phyloP scores from a whole-genome alignment of 2,797 vertebrate genomes.

The Acanthurus tractus region DNA sequence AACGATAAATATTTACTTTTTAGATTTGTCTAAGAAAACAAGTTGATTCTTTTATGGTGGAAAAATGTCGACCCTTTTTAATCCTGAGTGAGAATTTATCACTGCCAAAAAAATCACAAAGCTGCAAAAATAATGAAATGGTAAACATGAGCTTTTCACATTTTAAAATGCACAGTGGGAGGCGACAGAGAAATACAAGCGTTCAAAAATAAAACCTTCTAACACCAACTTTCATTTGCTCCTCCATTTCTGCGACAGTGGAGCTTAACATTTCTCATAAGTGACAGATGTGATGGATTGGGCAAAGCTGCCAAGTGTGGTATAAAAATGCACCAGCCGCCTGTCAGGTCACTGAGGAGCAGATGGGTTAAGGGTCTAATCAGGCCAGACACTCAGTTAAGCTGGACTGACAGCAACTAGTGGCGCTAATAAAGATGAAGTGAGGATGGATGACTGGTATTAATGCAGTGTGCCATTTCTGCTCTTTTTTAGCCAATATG shows the following conservation, averaged over 20 bases:
- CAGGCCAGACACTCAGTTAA: constrained; percentile 60
- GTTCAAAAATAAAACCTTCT: constrained; percentile 25
- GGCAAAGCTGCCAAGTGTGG: constrained; percentile 45
- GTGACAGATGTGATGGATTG: constrained; percentile 71
- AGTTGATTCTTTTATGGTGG: too few species aligned
- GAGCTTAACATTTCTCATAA: constrained; percentile 35
- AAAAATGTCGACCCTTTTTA: background rate
- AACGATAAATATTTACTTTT: background rate
- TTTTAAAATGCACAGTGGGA: background rate
- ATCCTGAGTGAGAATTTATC: background rate
- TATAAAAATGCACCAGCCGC: constrained; percentile 38
- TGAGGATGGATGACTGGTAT: constrained; percentile 14
- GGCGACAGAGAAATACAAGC: background rate
- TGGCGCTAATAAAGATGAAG: constrained; percentile 62
- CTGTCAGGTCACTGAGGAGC: constrained; percentile 62
- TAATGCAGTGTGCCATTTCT: constrained; percentile 5
- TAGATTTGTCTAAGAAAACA: background rate
- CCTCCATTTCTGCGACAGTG: constrained; percentile 18
- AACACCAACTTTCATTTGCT: constrained; percentile 59
- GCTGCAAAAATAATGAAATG: background rate
- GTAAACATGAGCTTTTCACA: background rate
- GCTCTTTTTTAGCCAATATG: constrained; percentile 7
- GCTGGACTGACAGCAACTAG: constrained; percentile 46
- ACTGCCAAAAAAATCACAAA: background rate
- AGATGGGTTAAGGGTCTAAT: constrained; percentile 74